phyloP scores from a whole-genome alignment of 2,113 vertebrate species.

The sheep (Ovis aries) region DNA sequence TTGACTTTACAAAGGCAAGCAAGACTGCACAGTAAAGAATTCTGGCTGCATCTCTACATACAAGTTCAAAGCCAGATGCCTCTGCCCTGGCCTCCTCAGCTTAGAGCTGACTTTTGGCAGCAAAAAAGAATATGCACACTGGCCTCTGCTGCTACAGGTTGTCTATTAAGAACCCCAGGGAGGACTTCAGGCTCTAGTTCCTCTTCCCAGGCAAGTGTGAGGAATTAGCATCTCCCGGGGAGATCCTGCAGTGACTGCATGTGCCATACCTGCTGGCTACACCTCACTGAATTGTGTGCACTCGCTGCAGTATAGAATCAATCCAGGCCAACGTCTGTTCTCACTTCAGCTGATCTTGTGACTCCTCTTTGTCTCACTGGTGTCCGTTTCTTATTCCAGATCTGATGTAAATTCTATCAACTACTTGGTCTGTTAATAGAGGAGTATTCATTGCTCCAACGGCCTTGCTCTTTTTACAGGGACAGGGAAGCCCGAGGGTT shows the following conservation, averaged over 20 bases:
- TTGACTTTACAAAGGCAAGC: neutral
- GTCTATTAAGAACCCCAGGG: neutral
- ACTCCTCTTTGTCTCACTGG: neutral
- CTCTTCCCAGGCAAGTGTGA: neutral
- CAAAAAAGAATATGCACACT: neutral
- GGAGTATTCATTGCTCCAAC: neutral
- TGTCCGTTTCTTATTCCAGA: neutral
- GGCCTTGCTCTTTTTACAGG: neutral
- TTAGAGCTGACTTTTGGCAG: neutral
- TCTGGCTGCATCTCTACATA: neutral
- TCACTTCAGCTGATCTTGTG: neutral
- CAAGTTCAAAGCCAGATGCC: neutral
- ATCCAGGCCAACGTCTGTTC: neutral
- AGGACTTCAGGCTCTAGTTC: neutral
- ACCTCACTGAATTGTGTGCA: neutral
- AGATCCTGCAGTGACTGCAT: neutral
- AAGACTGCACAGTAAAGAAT: neutral
- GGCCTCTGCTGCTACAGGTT: neutral
- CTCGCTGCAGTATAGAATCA: neutral
- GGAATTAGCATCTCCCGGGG: neutral
- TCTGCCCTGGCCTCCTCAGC: neutral
- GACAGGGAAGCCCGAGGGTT: neutral
- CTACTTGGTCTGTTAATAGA: neutral
- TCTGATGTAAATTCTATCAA: neutral
- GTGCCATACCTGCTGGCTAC: fast-evolving